phyloP scores from a whole-genome alignment of 1,140 invertebrate genomes.

The Zaprionus africanus region DNA sequence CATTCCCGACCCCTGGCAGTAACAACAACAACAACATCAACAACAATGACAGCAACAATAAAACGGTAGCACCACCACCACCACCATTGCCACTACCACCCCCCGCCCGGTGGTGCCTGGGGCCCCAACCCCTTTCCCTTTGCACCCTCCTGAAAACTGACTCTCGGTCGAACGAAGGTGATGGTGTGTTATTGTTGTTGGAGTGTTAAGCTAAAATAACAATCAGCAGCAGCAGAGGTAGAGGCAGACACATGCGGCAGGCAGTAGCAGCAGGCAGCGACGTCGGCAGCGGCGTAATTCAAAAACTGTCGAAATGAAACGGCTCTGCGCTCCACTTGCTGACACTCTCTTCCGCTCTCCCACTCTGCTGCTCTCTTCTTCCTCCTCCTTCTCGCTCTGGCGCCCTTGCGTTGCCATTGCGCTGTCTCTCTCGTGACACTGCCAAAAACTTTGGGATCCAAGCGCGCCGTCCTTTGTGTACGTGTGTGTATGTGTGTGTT shows the following conservation, averaged over 20 bases:
- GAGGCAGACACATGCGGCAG: constrained; percentile 5
- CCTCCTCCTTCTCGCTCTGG: constrained; percentile 17
- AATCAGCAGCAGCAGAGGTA: constrained; percentile 7
- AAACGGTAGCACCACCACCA: constrained; percentile 20
- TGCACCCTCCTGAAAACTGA: constrained; percentile 30
- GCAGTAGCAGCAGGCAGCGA: not conserved
- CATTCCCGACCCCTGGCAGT: constrained; percentile 17
- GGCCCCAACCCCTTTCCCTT: constrained; percentile 15
- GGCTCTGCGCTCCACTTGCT: constrained; percentile 59
- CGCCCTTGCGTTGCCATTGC: constrained; percentile 15
- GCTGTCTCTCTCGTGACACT: constrained; percentile 46
- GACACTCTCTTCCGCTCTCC: constrained; percentile 53
- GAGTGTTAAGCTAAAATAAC: constrained; percentile 51
- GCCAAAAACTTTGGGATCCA: constrained; percentile 48
- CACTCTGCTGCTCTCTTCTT: constrained; percentile 13
- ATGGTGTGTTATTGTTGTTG: constrained; percentile 37
- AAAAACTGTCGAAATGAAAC: constrained; percentile 82
- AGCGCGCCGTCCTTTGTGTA: constrained; percentile 36
- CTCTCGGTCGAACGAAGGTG: constrained; percentile 56
- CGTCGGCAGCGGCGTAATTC: constrained; percentile 53
- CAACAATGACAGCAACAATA: constrained; percentile 9
- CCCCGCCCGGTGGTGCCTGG: constrained; percentile 25
- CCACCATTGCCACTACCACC: constrained; percentile 32
- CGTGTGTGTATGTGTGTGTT: constrained; percentile 16
- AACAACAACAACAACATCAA: constrained; percentile 33